Evolutionary conservation across 2,888 invertebrate species (phyloP).

Genomic region (Didymodactylos carnosus): DNA sequence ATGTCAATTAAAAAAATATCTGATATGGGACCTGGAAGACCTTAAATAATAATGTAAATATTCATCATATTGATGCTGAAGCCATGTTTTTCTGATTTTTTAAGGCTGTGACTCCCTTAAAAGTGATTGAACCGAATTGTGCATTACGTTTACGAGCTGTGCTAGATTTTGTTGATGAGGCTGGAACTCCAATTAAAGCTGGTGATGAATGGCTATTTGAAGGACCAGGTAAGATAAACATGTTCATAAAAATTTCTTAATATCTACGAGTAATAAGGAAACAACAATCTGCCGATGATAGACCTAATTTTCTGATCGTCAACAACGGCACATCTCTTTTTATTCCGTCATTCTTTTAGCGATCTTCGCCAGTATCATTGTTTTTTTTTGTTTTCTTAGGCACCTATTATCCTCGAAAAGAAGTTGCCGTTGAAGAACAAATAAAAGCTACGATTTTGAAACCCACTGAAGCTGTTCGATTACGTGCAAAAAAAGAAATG

Average conservation of each 20-base stretch:
- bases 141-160: conserved; percentile 34
- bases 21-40: too few species aligned
- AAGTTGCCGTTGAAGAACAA: conserved; percentile 35
- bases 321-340: too few species aligned
- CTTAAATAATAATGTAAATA: too few species aligned
- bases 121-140: conserved; percentile 35
- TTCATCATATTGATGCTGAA: too few species aligned
- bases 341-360: not conserved
- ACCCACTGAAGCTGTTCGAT: conserved; percentile 36
- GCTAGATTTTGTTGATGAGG: conserved; percentile 30
- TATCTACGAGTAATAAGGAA: too few species aligned
- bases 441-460: conserved; percentile 34
- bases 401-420: conserved; percentile 29
- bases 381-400: not conserved
- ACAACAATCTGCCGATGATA: too few species aligned
- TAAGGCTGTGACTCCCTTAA: conserved; percentile 18
- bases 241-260: not conserved
- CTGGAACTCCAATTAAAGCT: conserved; percentile 25
- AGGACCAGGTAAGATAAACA: conserved; percentile 20
- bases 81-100: too few species aligned
- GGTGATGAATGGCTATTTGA: conserved; percentile 40
- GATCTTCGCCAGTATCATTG: not conserved
- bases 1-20: too few species aligned
- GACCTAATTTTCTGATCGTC: too few species aligned
- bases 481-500: conserved; percentile 35